Evolutionary conservation across 2,113 vertebrate genomes (phyloP), one percentile per base, ranked within the genome.

Genomic region (Kryptolebias marmoratus): DNA sequence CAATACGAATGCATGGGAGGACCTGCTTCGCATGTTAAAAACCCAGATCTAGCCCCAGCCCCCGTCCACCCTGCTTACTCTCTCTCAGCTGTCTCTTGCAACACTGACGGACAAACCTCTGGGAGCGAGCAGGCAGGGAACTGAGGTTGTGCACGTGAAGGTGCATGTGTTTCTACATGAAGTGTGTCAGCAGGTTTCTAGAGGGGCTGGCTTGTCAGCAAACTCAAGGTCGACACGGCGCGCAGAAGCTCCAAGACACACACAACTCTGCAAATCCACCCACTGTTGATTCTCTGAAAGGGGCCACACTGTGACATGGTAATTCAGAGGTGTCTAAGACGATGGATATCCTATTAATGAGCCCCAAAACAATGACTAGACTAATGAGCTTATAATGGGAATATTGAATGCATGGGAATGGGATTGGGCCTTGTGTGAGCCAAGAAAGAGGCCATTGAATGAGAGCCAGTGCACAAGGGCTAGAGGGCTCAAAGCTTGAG

Each of bases 1-100:
- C 93, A 88, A 94, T 94, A 93, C 77, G 60, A 86, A 82, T 55
- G 86, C 88, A 89, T 72, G 55, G 80, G 65, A 88, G 80, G 75
- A 94, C 87, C 89, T 90, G 91, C 82, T 88, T 89, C 76, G 92
- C 91, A 94, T 94, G 87, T 89, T 92, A 93, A 93, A 89, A 89
- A 76, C 78, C 87, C 79, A 11, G 64, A 80, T 90, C 79, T 63
- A 60, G 75, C 74, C 84, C 75, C 77, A 39, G 52, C 61, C 50
- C n/a, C 39, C 22, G 1, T 8, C 61, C 79, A 69, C 70, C 69
- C 53, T 28, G 27, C 73, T 57, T 28, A 3, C 73, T 67, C 28
- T 8, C 68, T 70, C 65, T 11, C 39, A 9, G 68, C 87, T 84
- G 86, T 81, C 87, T 88, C 71, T 80, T 80, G 77, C 84, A 89